Evolutionary conservation across 2,888 invertebrate genomes (phyloP).

Genomic region (Arrhopalites spinosus): DNA sequence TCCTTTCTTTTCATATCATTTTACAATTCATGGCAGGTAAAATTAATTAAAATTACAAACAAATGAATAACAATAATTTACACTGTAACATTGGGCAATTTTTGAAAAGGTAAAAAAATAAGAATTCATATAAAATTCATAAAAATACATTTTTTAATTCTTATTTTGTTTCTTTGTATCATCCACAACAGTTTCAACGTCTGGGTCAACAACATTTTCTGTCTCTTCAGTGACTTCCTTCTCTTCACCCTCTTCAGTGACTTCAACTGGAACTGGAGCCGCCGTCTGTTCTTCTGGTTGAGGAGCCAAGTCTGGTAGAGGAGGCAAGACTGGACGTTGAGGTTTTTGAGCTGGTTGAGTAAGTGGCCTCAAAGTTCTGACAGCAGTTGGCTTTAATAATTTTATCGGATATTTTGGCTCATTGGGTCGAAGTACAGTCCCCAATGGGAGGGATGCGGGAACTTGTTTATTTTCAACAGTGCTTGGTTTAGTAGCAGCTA

Average conservation of each 20-base stretch:
- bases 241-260: neutral
- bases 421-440: conserved; percentile 11
- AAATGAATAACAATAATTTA: no score
- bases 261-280: neutral
- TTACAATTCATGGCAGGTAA: no score
- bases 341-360: neutral
- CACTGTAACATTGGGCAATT: no score
- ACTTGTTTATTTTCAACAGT: neutral
- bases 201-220: conserved; percentile 17
- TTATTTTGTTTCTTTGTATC: no score
- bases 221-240: conserved; percentile 23
- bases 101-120: no score
- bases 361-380: neutral
- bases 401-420: neutral
- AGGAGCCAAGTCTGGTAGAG: neutral
- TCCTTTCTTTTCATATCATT: no score
- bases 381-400: neutral
- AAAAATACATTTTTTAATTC: no score
- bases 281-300: neutral
- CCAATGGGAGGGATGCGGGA: neutral
- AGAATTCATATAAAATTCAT: no score
- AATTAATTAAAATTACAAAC: no score
- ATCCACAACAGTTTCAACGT: conserved; percentile 2
- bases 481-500: conserved; percentile 8
- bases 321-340: neutral